Base-by-base conservation (phyloP, 2,113 vertebrate genomes). In the Raja brachyura region DNA sequence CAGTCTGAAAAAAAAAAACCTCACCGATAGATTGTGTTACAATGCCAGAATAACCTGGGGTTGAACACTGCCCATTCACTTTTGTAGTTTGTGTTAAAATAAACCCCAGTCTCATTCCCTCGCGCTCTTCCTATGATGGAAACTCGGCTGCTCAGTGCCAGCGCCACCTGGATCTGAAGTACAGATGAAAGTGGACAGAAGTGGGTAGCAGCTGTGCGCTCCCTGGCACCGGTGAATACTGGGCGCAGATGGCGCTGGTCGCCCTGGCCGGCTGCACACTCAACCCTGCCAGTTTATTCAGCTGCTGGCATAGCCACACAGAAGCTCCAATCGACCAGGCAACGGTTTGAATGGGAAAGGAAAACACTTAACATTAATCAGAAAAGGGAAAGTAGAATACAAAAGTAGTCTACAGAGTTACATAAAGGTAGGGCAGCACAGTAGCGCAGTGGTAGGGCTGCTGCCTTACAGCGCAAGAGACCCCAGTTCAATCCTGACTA, bases 251-350 rank as follows among this genome's bases (percentile, higher is more conserved):
- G 16, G 63, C 3, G 39, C 20, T 79, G 77, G 39, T 79, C 14
- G 10, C 6, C n/a, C 77, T 73, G 68, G 68, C 28, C 13, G 4
- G 22, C 33, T 48, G 8, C 33, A 74, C 11, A 2, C 22, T 74
- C 33, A 92, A 25, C 10, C 48, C 20, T 54, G 90, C 39, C 66
- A 74, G 90, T 25, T 92, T 73, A 54, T 39, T 54, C 90, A 92
- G 90, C 90, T 48, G 90, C 33, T 92, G 90, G 33, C 90, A 92
- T 92, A 48, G 73, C 48, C 90, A 28, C 68, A 54, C 90, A 92
- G 39, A n/a, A 88, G 5, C 39, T 73, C 90, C 20, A 73, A 73
- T 74, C 33, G 39, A 92, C 20, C 22, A 48, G 68, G 33, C 88
- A 73, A 90, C 16, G 39, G 16, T 48, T 48, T 20, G 70, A 73